These are phyloP conservation scores for Allobates femoralis DNA, from an alignment of 2,797 vertebrate species.

Conservation along the genomic window DNA sequence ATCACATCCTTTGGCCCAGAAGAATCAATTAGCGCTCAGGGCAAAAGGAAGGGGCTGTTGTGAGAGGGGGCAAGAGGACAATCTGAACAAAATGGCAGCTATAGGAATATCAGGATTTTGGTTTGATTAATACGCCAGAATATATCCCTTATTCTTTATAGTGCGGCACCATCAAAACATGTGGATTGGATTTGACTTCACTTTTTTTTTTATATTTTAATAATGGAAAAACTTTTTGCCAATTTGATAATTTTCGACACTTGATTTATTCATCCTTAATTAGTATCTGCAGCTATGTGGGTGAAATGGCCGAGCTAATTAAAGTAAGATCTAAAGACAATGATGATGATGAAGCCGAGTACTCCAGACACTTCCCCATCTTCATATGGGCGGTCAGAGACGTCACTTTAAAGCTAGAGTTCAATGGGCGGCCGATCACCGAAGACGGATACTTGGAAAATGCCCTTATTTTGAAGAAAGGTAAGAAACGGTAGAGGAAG, in stretches of 20 bases:
- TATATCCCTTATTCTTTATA: no score
- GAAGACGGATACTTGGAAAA: constrained; percentile 75
- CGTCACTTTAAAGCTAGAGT: constrained; percentile 71
- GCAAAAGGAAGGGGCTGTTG: no score
- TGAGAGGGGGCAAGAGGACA: no score
- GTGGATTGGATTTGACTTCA: no score
- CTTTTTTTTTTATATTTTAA: not conserved
- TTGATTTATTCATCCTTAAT: constrained; percentile 55
- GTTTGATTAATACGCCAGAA: no score
- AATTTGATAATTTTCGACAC: not conserved
- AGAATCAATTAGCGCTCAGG: no score
- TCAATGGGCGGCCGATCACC: constrained; percentile 60
- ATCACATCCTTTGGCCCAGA: no score
- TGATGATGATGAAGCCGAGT: constrained; percentile 66
- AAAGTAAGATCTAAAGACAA: constrained; percentile 65
- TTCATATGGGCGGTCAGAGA: constrained; percentile 80
- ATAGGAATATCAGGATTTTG: no score
- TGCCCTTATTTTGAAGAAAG: constrained; percentile 66
- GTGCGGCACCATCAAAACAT: no score
- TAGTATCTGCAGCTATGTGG: constrained; percentile 70
- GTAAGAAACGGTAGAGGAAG: not conserved
- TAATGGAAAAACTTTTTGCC: not conserved
- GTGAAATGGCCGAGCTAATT: constrained; percentile 73
- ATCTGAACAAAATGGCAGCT: no score
- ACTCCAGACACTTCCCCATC: constrained; percentile 74